phyloP scores from a whole-genome alignment of 2,113 vertebrate genomes.

The Calidris pygmaea region DNA sequence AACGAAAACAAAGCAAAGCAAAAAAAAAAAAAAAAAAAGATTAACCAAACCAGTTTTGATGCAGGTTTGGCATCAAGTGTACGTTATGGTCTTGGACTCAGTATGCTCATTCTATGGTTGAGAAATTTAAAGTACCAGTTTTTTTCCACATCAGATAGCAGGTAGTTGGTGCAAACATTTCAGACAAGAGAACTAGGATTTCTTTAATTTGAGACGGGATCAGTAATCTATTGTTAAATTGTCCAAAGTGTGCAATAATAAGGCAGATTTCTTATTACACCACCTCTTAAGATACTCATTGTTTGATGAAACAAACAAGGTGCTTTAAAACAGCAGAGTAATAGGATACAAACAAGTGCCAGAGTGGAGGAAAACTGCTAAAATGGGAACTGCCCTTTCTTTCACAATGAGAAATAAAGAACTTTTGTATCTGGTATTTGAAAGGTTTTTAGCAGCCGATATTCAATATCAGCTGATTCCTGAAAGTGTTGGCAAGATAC shows the following conservation, averaged over 20 bases:
- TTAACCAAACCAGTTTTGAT: slow-evolving; percentile 6
- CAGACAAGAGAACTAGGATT: slow-evolving; percentile 45
- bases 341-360: slow-evolving; percentile 62
- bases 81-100: background rate
- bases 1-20: background rate
- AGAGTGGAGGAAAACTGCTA: slow-evolving; percentile 37
- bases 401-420: slow-evolving; percentile 63
- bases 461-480: slow-evolving; percentile 58
- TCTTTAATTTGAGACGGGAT: slow-evolving; percentile 46
- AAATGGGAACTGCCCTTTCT: slow-evolving; percentile 58
- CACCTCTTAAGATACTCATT: slow-evolving; percentile 56
- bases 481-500: slow-evolving; percentile 62
- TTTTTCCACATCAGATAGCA: slow-evolving; percentile 38
- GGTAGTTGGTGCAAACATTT: slow-evolving; percentile 43
- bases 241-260: slow-evolving; percentile 63
- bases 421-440: slow-evolving; percentile 46
- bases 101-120: background rate
- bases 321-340: slow-evolving; percentile 66
- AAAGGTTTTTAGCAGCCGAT: slow-evolving; percentile 57
- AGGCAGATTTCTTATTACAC: slow-evolving; percentile 66
- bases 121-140: background rate
- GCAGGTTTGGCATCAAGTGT: slow-evolving; percentile 39
- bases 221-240: slow-evolving; percentile 47
- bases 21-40: background rate
- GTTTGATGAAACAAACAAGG: slow-evolving; percentile 69